phyloP scores from a whole-genome alignment of 2,888 invertebrate genomes.

The Augochlorella aurata region DNA sequence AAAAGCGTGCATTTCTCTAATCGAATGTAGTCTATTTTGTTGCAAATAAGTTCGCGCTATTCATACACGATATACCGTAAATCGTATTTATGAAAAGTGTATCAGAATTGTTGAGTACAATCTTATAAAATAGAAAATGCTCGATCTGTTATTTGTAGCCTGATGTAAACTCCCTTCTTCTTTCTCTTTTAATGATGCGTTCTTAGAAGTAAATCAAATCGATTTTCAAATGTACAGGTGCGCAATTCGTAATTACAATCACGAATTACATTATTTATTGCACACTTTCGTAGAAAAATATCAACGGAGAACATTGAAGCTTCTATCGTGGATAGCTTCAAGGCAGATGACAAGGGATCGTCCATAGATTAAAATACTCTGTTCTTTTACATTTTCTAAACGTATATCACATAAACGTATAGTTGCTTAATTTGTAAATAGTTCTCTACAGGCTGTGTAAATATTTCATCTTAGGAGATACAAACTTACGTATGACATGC shows the following conservation, averaged over 20 bases:
- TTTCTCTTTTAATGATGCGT: not conserved
- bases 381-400: slow-evolving; percentile 25
- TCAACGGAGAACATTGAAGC: slow-evolving; percentile 26
- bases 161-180: slow-evolving; percentile 20
- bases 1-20: slow-evolving; percentile 24
- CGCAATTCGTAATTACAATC: too few relatives aligned
- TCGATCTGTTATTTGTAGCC: slow-evolving; percentile 31
- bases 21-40: slow-evolving; percentile 18
- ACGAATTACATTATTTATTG: slow-evolving; percentile 39
- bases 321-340: slow-evolving; percentile 10
- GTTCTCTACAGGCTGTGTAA: slow-evolving; percentile 22
- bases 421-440: slow-evolving; percentile 39
- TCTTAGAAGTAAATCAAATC: not conserved
- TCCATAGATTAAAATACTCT: slow-evolving; percentile 35
- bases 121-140: slow-evolving; percentile 30
- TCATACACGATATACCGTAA: slow-evolving; percentile 14
- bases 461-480: slow-evolving; percentile 20
- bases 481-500: slow-evolving; percentile 9
- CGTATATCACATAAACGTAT: slow-evolving; percentile 35
- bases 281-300: slow-evolving; percentile 54
- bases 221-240: too few relatives aligned
- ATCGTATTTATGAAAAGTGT: slow-evolving; percentile 36
- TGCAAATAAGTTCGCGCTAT: slow-evolving; percentile 19
- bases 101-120: slow-evolving; percentile 40
- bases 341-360: slow-evolving; percentile 29